phyloP scores from a whole-genome alignment of 2,113 vertebrate species.

The Labeo rohita region DNA sequence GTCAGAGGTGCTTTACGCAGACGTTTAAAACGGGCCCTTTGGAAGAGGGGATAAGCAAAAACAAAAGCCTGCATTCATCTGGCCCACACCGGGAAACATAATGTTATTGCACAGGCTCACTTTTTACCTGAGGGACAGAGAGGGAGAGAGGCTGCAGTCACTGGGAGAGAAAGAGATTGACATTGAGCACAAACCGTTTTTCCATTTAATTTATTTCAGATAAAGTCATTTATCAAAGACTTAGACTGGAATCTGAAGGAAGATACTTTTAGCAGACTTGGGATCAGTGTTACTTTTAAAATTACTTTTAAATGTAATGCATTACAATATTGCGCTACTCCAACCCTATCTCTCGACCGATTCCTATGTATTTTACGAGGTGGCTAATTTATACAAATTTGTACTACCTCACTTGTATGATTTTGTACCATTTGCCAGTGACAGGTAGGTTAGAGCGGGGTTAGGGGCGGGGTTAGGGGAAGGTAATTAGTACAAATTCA shows the following conservation, averaged over 20 bases:
- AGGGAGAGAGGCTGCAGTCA: constrained; percentile 21
- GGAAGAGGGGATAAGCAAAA: constrained; percentile 51
- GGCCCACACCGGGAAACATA: constrained; percentile 42
- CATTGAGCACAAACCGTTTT: background rate
- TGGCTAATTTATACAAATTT: no score
- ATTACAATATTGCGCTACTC: no score
- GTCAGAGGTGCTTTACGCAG: constrained; percentile 55
- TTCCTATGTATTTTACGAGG: no score
- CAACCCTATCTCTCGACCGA: no score
- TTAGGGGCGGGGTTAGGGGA: no score
- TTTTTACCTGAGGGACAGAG: constrained; percentile 53
- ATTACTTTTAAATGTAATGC: no score
- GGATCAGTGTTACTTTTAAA: no score
- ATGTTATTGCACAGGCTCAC: constrained; percentile 61
- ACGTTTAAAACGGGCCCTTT: constrained; percentile 58
- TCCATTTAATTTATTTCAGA: no score
- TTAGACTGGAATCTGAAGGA: background rate
- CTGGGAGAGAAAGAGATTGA: constrained; percentile 15
- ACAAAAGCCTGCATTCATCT: constrained; percentile 67
- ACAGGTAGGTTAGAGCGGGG: no score
- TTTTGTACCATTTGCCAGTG: no score
- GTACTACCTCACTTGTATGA: no score
- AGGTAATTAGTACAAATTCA: no score
- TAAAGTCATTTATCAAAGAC: background rate
- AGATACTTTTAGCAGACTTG: background rate